Evolutionary conservation across 2,797 vertebrate species (phyloP).

Genomic region (Vultur gryphus): DNA sequence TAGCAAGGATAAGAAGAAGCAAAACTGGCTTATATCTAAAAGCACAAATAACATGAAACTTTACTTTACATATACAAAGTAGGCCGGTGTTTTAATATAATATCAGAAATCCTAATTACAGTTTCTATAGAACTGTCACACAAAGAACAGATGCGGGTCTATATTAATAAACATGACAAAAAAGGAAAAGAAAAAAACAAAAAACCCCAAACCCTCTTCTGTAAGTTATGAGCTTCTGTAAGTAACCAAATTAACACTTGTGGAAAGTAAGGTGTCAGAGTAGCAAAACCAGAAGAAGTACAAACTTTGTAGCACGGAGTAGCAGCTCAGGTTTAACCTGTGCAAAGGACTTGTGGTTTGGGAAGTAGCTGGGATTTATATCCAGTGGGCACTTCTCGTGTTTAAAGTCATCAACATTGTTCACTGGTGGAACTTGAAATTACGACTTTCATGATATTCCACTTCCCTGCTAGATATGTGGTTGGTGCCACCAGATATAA

Average conservation of each 20-base stretch:
- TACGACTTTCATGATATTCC: neutral
- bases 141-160: neutral
- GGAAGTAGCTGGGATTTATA: neutral
- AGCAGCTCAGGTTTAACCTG: neutral
- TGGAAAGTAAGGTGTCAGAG: neutral
- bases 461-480: neutral
- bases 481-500: neutral
- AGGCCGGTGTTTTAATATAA: neutral
- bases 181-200: neutral
- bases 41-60: neutral
- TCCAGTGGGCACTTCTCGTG: neutral
- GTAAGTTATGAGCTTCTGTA: neutral
- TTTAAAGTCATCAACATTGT: neutral
- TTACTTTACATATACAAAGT: neutral
- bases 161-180: neutral
- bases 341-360: neutral
- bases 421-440: neutral
- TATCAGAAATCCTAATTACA: neutral
- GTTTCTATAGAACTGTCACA: neutral
- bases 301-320: neutral
- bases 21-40: neutral
- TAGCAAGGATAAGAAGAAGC: neutral
- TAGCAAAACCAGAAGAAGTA: neutral
- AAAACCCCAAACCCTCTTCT: neutral
- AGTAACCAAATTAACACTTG: neutral